Evolutionary conservation across 2,797 vertebrate genomes (phyloP), one percentile per base, ranked within the genome.

Genomic region (Prionace glauca): DNA sequence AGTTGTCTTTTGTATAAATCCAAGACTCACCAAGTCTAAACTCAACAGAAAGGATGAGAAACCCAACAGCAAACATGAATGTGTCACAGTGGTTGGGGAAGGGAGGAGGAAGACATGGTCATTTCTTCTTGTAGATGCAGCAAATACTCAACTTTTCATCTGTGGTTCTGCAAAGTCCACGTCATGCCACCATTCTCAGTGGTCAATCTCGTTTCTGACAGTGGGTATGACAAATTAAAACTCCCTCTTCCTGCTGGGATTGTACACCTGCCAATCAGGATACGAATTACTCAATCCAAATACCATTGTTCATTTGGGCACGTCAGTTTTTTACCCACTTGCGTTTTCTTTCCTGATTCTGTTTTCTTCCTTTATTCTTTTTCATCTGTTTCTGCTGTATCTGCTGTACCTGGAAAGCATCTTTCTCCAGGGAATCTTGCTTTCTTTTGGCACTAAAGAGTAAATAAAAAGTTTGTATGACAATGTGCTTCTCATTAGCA

Each of bases 381-480:
- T 97, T 98, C 97, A 97, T 98, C 87, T 97, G 96, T 96, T 98
- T 99, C 96, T 98, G 99, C 96, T 97, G 97, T 0, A 97, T 99
- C 96, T 98, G 99, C 96, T 97, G 97, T 0, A 97, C 97, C 94
- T 97, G 97, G 84, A 97, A 96, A 96, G 98, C 97, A 97, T 97
- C 96, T 50, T 96, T 95, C 96, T 95, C 96, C 96, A 18, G 93
- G 94, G 96, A 98, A 87, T 97, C 98, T 91, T 97, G 77, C 96
- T 99, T 99, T 97, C 99, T 98, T 97, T 99, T 99, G 96, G 98
- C 98, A 97, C 99, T 99, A 96, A 96, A 95, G 95, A n/a, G 11
- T 9, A 95, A 94, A 95, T 69, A 90, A 95, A 60, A 56, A 77
- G 24, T 50, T 3, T 50, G 67, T 41, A 69, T 65, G n/a, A 67